These are phyloP conservation scores for Rhynchonema sp. DNA, from an alignment of 2,888 invertebrate species.

Conservation along the genomic window DNA sequence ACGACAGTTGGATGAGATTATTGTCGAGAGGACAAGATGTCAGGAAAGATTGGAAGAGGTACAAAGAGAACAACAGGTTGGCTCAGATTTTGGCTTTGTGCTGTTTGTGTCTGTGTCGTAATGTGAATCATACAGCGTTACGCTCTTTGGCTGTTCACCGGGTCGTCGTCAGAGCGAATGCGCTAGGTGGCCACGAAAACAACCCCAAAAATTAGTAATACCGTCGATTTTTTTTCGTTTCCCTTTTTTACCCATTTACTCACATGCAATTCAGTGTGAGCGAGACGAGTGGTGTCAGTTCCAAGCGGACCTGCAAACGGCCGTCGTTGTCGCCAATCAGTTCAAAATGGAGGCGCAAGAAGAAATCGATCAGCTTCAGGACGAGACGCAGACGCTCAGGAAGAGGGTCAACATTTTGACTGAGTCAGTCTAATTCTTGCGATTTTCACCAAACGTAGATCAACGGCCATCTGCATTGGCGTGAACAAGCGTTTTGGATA, in stretches of 20 bases:
- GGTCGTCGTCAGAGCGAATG: no score
- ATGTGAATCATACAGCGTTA: no score
- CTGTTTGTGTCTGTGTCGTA: neutral
- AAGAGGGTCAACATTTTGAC: neutral
- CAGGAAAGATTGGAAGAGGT: neutral
- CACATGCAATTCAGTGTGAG: neutral
- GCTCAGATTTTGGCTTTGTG: neutral
- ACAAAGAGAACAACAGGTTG: neutral
- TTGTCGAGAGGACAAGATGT: neutral
- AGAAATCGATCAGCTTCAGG: constrained; percentile 45
- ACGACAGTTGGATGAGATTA: neutral
- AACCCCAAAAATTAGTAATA: no score
- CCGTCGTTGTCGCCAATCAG: constrained; percentile 83
- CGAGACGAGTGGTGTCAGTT: neutral
- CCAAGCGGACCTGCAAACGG: constrained; percentile 43
- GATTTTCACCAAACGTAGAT: neutral
- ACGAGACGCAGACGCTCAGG: neutral
- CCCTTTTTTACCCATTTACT: neutral
- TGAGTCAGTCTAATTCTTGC: neutral
- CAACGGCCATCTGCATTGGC: neutral
- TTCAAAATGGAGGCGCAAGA: constrained; percentile 74
- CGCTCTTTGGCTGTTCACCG: no score
- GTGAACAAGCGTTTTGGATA: no score
- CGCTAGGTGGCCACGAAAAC: no score
- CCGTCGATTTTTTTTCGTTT: no score